These are phyloP conservation scores for Halichoeres trimaculatus DNA, from an alignment of 2,113 vertebrate species.

Conservation along the genomic window DNA sequence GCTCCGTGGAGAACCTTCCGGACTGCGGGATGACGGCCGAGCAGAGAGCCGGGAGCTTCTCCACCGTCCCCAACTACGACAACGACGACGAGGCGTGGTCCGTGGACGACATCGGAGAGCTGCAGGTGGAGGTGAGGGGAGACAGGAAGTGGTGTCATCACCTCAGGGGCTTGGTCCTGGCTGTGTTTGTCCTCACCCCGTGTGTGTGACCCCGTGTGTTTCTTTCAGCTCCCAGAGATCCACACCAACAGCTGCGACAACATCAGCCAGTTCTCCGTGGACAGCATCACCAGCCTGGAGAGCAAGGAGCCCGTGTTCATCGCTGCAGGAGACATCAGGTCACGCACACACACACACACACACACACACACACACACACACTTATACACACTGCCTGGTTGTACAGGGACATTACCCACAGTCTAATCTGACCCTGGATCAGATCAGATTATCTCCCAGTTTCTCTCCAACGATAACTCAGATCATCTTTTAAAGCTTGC, in stretches of 20 bases:
- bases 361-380: conserved; percentile 80
- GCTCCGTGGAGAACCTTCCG: conserved; percentile 93
- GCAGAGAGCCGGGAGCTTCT: conserved; percentile 90
- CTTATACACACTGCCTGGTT: too few species aligned
- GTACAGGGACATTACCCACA: too few species aligned
- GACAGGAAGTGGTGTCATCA: too few species aligned
- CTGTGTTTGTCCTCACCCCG: not conserved
- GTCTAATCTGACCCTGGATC: not conserved
- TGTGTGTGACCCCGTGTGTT: not conserved
- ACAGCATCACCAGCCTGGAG: conserved; percentile 97
- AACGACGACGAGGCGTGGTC: conserved; percentile 98
- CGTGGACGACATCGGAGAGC: conserved; percentile 93
- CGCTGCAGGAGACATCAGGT: conserved; percentile 96
- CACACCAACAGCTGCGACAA: conserved; percentile 97
- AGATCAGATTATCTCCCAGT: too few species aligned
- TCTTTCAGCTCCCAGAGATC: conserved; percentile 88
- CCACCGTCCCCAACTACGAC: conserved; percentile 93
- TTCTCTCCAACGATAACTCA: too few species aligned
- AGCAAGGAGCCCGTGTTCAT: conserved; percentile 96
- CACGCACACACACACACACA: not conserved
- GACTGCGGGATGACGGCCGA: conserved; percentile 89
- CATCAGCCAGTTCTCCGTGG: conserved; percentile 97
- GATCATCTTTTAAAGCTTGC: too few species aligned
- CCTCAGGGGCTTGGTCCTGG: too few species aligned
- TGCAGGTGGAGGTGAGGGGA: conserved; percentile 90